A percentile compares a stretch with the other conserved stretches of the same genome.
phyloP scores from a whole-genome alignment of 2,888 invertebrate genomes.

The Dryococelus australis region DNA sequence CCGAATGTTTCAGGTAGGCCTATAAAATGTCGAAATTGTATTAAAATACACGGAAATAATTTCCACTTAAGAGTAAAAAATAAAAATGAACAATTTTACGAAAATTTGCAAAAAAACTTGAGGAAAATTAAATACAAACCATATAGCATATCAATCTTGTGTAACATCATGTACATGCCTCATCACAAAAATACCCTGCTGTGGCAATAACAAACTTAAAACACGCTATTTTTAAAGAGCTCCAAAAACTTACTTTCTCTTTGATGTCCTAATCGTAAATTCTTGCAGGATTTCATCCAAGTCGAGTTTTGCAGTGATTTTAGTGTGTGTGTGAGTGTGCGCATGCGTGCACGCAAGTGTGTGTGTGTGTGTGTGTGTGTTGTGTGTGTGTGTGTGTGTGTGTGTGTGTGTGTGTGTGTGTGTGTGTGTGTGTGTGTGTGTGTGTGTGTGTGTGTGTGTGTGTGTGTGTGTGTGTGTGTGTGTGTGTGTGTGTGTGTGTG shows the following conservation, averaged over 20 bases:
- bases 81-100: not conserved
- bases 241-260: not conserved
- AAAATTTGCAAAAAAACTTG: not conserved
- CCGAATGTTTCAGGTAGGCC: no score
- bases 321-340: no score
- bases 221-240: not conserved
- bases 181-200: not conserved
- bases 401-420: no score
- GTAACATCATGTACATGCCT: not conserved
- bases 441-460: no score
- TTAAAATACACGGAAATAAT: not conserved
- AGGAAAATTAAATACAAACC: not conserved
- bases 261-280: not conserved
- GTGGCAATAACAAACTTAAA: not conserved
- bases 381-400: no score
- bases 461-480: no score
- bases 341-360: no score
- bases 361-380: no score
- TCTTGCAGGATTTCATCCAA: not conserved
- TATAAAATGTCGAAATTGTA: not conserved
- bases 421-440: no score
- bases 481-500: no score
- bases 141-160: not conserved
- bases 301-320: not conserved
- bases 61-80: not conserved